Conservation (phyloP, 2,888 invertebrate species). For the Brenthis hecate region DNA sequence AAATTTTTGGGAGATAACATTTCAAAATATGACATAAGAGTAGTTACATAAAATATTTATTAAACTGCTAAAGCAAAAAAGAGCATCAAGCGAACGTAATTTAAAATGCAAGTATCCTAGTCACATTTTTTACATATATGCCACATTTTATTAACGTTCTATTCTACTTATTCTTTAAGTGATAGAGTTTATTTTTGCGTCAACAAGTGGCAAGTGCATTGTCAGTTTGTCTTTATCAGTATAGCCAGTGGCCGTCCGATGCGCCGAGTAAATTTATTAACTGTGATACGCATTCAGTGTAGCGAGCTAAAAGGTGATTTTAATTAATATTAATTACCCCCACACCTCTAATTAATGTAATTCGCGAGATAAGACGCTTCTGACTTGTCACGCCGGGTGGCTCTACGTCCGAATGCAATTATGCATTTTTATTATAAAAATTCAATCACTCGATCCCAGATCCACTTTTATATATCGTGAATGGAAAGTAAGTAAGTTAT, state of each 20-base stretch:
- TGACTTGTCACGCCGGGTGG: conserved; percentile 58
- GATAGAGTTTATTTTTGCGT: conserved; percentile 39
- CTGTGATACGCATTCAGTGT: conserved; percentile 81
- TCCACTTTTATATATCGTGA: conserved; percentile 1
- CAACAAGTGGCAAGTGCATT: conserved; percentile 39
- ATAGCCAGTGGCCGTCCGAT: conserved; percentile 66
- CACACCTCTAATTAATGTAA: conserved; percentile 81
- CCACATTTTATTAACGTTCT: conserved; percentile 29
- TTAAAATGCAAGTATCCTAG: conserved; percentile 33
- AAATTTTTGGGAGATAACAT: background rate
- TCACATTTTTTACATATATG: conserved; percentile 36
- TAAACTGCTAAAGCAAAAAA: conserved; percentile 12
- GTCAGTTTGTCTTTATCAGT: conserved; percentile 74
- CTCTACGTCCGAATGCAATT: conserved; percentile 36
- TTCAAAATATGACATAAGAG: conserved; percentile 1
- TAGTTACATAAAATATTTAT: background rate
- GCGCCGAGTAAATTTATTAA: conserved; percentile 79
- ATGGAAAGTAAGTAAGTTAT: background rate
- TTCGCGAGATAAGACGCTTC: conserved; percentile 69
- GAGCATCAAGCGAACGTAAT: conserved; percentile 22
- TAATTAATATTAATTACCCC: conserved; percentile 82
- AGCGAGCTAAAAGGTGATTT: conserved; percentile 78
- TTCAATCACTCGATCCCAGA: conserved; percentile 24
- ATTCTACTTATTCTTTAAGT: conserved; percentile 30
- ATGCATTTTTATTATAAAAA: conserved; percentile 32